Percentiles rank a stretch among this genome's conserved stretches.
phyloP scores from a whole-genome alignment of 1,140 invertebrate genomes.

The Drosophila varians region DNA sequence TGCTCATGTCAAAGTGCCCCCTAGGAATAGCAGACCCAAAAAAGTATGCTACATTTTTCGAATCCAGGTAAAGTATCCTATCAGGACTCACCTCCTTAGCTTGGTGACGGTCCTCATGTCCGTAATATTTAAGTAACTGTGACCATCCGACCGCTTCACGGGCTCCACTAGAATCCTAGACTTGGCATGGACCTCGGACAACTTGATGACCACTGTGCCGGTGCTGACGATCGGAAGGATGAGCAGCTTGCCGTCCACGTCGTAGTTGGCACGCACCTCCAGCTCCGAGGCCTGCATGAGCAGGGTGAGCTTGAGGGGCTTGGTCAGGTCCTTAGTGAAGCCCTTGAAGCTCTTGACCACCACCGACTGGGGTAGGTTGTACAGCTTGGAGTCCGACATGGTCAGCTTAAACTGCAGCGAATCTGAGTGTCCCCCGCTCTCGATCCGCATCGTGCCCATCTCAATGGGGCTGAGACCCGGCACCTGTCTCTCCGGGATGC shows the following conservation, averaged over 20 bases:
- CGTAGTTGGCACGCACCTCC: constrained; percentile 55
- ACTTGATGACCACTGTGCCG: constrained; percentile 30
- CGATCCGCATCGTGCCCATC: constrained; percentile 31
- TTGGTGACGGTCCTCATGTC: constrained; percentile 46
- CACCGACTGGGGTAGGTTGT: not conserved
- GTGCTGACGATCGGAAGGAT: constrained; percentile 53
- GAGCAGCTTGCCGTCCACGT: constrained; percentile 57
- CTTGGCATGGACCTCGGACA: constrained; percentile 27
- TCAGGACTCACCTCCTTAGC: constrained; percentile 48
- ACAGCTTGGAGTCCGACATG: constrained; percentile 9
- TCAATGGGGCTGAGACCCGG: constrained; percentile 29
- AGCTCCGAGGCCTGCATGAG: constrained; percentile 3
- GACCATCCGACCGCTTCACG: constrained; percentile 41
- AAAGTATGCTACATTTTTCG: not conserved
- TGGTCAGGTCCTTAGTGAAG: constrained; percentile 37
- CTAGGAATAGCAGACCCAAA: constrained; percentile 11
- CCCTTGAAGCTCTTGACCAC: constrained; percentile 40
- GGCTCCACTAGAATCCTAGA: constrained; percentile 28
- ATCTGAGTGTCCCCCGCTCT: constrained; percentile 28
- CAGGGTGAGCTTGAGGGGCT: constrained; percentile 42
- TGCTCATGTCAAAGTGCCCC: constrained; percentile 51
- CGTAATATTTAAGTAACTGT: constrained; percentile 45
- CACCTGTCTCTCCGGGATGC: constrained; percentile 33
- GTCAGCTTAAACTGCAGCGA: constrained; percentile 55
- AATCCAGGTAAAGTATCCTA: no score